Percentiles rank a stretch among this genome's conserved stretches.
These are phyloP conservation scores for Drosophila ogumai DNA, from an alignment of 1,140 invertebrate species.

Conservation along the genomic window DNA sequence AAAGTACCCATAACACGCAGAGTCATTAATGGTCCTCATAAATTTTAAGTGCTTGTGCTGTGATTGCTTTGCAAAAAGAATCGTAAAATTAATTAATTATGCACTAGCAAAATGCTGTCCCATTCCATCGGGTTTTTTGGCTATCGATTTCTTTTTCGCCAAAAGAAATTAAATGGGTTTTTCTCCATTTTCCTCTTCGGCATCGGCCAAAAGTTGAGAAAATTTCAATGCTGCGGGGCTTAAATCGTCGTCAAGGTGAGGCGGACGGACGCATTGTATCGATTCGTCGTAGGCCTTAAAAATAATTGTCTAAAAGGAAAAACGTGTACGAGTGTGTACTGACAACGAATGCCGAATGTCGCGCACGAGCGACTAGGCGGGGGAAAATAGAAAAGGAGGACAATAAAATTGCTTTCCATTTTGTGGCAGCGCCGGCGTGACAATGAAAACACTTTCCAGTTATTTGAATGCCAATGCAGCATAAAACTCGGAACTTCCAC, in stretches of 20 bases:
- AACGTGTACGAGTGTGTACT: conserved; percentile 49
- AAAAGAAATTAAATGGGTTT: conserved; percentile 7
- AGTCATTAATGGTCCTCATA: conserved; percentile 45
- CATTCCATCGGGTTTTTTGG: neutral
- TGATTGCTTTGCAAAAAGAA: conserved; percentile 46
- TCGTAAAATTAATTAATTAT: conserved; percentile 56
- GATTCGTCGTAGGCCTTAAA: conserved; percentile 45
- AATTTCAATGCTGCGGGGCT: conserved; percentile 11
- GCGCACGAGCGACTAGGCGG: conserved; percentile 20
- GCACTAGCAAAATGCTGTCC: conserved; percentile 13
- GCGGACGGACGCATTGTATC: conserved; percentile 32
- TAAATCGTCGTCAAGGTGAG: conserved; percentile 16
- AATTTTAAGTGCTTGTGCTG: conserved; percentile 39
- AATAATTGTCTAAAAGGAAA: conserved; percentile 64
- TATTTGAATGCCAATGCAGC: conserved; percentile 61
- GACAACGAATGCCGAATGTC: conserved; percentile 60
- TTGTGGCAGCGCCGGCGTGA: conserved; percentile 36
- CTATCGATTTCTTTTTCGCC: conserved; percentile 22
- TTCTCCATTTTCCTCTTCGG: conserved; percentile 1
- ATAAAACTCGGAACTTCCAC: conserved; percentile 37
- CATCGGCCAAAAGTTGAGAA: neutral
- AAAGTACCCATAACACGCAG: conserved; percentile 11
- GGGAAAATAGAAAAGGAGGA: conserved; percentile 19
- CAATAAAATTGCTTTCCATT: conserved; percentile 65
- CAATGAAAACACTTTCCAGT: conserved; percentile 52